phyloP scores from a whole-genome alignment of 2,888 invertebrate species.

The Andrena praecox region DNA sequence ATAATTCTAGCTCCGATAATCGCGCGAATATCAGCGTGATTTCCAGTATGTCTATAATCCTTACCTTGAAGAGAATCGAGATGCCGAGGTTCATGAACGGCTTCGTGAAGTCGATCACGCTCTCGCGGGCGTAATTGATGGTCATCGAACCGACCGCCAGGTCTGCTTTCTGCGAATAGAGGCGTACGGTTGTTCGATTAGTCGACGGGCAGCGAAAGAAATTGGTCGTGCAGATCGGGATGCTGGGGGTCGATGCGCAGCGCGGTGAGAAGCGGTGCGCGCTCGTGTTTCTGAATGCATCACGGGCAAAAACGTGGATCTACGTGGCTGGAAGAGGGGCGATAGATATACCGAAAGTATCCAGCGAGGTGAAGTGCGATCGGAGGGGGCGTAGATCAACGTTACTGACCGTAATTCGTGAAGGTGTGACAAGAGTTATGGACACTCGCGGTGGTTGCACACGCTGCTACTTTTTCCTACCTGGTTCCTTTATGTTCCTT shows the following conservation, averaged over 20 bases:
- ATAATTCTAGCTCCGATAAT: too few species aligned
- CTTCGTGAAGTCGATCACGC: slow-evolving; percentile 96
- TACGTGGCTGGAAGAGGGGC: neutral
- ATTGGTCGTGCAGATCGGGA: neutral
- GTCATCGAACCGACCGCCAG: slow-evolving; percentile 95
- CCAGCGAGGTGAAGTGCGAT: neutral
- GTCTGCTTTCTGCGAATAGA: slow-evolving; percentile 90
- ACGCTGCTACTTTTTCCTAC: slow-evolving; percentile 19
- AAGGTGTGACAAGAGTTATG: neutral
- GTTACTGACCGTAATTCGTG: neutral
- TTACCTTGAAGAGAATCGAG: slow-evolving; percentile 93
- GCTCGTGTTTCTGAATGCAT: neutral
- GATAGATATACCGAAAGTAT: neutral
- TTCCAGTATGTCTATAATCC: slow-evolving; percentile 22
- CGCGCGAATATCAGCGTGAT: too few species aligned
- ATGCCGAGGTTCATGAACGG: slow-evolving; percentile 97
- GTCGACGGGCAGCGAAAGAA: neutral
- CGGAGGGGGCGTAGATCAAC: neutral
- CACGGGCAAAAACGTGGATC: slow-evolving; percentile 14
- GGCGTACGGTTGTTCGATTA: slow-evolving; percentile 27
- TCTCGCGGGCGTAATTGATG: slow-evolving; percentile 94
- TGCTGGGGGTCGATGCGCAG: neutral
- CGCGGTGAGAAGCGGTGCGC: neutral
- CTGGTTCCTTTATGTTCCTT: slow-evolving; percentile 3
- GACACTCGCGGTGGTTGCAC: neutral